phyloP scores from a whole-genome alignment of 2,113 vertebrate genomes.

The Cisticola juncidis region DNA sequence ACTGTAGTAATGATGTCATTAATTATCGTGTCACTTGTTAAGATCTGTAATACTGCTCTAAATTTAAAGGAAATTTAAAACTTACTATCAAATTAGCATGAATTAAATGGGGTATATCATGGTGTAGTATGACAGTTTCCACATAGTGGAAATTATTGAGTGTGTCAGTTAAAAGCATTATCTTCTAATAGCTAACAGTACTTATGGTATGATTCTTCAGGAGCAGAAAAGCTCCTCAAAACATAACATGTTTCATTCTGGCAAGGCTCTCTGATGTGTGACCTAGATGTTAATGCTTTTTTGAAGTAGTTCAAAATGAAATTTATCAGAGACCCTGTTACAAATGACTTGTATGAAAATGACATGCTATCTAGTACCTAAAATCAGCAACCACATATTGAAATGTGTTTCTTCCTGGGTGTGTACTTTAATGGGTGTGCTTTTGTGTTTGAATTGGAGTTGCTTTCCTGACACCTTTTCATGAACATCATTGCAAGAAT shows the following conservation, averaged over 20 bases:
- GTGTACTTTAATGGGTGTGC: background rate
- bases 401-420: background rate
- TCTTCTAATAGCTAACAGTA: background rate
- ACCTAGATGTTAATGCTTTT: background rate
- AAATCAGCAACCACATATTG: background rate
- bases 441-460: background rate
- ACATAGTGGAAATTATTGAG: background rate
- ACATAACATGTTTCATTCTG: background rate
- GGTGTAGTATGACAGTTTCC: background rate
- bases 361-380: background rate
- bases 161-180: background rate
- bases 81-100: background rate
- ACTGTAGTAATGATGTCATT: background rate
- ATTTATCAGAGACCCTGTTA: background rate
- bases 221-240: background rate
- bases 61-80: background rate
- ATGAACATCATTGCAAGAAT: background rate
- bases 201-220: background rate
- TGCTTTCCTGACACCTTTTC: background rate
- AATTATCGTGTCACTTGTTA: background rate
- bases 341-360: background rate
- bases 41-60: background rate
- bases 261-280: background rate
- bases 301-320: background rate
- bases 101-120: background rate